Evolutionary conservation across 2,888 invertebrate genomes (phyloP), one percentile per base, ranked within the genome.

Genomic region (Acleris literana): DNA sequence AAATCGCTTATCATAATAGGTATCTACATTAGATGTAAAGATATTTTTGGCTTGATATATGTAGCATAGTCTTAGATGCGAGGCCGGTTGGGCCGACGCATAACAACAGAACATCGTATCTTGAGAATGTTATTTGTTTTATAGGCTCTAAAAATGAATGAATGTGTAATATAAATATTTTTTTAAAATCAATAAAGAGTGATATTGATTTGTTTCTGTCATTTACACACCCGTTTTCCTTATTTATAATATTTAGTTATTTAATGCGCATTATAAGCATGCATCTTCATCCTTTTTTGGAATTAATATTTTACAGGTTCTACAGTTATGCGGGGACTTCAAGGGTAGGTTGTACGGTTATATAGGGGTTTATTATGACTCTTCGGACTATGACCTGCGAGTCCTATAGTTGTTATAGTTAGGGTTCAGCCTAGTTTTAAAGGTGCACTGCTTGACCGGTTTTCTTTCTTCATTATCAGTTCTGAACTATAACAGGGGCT

Each of bases 151-250:
- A 84, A 88, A 80, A 80, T 80, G 86, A 86, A 88, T 87, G 87
- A 88, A 90, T 90, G 89, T 91, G 88, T 90, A 88, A 88, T 89
- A 92, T 86, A 87, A 88, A 87, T 92, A 92, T 92, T 92, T 92
- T 92, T 92, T 90, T 92, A 90, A 91, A 89, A 89, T 86, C 87
- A 92, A 90, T 92, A 92, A 92, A 92, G 91, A 92, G 92, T 92
- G 92, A 92, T 91, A 92, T 87, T 89, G 79, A 89, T 74, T 74
- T 61, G 57, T 58, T 69, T 68, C 69, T 79, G 72, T 79, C 74
- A 79, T 83, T 82, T 59, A 68, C 63, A 64, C 53, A n/a, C 46
- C n/a, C 46, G 7, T n/a, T 16, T 16, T 46, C 46, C 46, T 46
- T 17, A 46, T 46, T 46, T n/a, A 9, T n/a, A 46, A 44, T n/a